Evolutionary conservation across 2,113 vertebrate genomes (phyloP).

Genomic region (Tetrao urogallus): DNA sequence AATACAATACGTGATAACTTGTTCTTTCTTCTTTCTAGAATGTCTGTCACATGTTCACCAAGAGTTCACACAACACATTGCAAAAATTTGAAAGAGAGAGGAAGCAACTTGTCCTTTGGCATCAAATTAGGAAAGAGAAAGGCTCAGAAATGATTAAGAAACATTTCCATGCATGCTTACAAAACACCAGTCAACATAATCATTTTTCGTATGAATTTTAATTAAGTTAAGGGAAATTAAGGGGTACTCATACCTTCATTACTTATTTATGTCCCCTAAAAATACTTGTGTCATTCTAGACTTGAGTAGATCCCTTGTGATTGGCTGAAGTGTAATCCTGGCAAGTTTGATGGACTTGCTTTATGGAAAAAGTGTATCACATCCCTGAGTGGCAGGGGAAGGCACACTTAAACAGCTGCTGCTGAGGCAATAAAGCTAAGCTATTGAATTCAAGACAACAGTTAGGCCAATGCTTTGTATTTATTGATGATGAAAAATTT

Average conservation of each 20-base stretch:
- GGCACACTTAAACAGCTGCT: slow-evolving; percentile 49
- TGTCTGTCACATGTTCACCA: neutral
- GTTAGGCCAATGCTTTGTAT: slow-evolving; percentile 1
- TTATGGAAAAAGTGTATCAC: neutral
- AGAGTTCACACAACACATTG: neutral
- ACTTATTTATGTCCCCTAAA: neutral
- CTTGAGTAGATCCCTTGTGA: neutral
- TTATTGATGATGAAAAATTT: slow-evolving; percentile 43
- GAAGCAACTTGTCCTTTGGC: neutral
- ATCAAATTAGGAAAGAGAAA: neutral
- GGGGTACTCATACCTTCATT: neutral
- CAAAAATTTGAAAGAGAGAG: neutral
- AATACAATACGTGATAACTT: neutral
- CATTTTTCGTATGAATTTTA: neutral
- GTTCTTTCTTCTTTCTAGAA: neutral
- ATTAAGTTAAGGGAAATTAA: neutral
- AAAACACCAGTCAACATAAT: neutral
- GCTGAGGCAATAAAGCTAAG: slow-evolving; percentile 18
- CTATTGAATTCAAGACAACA: slow-evolving; percentile 36
- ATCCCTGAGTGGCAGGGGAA: neutral
- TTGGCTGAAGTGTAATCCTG: neutral
- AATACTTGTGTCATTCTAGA: neutral
- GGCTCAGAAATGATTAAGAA: neutral
- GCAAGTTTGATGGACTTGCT: neutral
- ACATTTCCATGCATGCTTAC: neutral